Conservation (phyloP, 2,113 vertebrate species). For the Cyphomyrus discorhynchus region DNA sequence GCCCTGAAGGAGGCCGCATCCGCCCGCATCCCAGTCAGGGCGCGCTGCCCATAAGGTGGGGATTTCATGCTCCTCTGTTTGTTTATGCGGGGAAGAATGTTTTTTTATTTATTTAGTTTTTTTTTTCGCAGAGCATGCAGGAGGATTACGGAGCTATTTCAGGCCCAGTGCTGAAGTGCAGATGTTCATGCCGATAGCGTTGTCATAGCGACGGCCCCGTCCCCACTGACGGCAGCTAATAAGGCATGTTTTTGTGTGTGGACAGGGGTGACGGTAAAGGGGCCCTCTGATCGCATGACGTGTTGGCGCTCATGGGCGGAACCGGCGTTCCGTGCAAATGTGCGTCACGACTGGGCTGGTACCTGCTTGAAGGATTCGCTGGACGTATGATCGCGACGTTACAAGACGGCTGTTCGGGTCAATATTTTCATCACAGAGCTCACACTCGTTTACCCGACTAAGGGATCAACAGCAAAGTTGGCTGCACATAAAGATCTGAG, state of each 20-base stretch:
- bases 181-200: conserved; percentile 21
- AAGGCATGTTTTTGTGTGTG: background rate
- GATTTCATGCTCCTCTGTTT: background rate
- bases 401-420: background rate
- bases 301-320: background rate
- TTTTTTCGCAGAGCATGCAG: background rate
- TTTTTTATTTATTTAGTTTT: background rate
- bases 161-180: conserved; percentile 14
- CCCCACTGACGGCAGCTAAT: background rate
- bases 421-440: too few species aligned
- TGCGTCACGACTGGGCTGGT: background rate
- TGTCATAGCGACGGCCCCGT: background rate
- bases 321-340: background rate
- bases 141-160: conserved; percentile 23
- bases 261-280: background rate
- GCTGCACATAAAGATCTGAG: background rate
- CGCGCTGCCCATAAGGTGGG: background rate
- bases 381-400: background rate
- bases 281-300: background rate
- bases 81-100: background rate
- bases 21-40: background rate
- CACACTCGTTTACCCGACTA: background rate
- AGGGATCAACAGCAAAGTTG: background rate
- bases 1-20: background rate
- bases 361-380: background rate